Base-by-base conservation (phyloP, 2,888 invertebrate species). In the Lomographa bimaculata region DNA sequence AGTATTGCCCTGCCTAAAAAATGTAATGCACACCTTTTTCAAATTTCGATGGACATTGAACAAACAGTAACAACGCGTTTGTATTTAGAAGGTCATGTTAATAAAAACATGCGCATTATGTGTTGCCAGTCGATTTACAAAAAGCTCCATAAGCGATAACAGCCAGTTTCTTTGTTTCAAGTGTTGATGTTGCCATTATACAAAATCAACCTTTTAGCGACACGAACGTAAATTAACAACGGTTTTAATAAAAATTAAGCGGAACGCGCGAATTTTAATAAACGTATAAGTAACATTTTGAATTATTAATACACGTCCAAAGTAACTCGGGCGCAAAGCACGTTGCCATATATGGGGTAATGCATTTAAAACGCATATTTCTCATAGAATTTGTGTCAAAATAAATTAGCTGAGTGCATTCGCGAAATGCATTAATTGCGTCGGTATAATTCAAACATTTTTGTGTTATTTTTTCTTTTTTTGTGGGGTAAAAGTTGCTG, bases 211-310 rank as follows among this genome's bases (percentile, higher is more conserved):
- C 41, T 30, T 42, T 30, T 17, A 26, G 29, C 30, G 30, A 19
- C 12, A 30, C n/a, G 5, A 18, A 12, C 17, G 10, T 34, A 28
- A 28, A 33, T 26, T 9, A 27, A 20, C 16, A 7, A 17, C 3
- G 10, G 7, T n/a, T 29, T 26, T 7, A 18, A n/a, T n/a, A n/a
- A 35, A 35, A 35, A 41, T 5, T 6, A 40, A 29, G 12, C 33
- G 46, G 39, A 42, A 45, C 27, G 47, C 43, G 47, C 30, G 54
- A 41, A 47, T 51, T 54, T 51, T 42, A 21, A 44, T 36, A n/a
- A n/a, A n/a, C n/a, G n/a, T n/a, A n/a, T n/a, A n/a, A n/a, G 51
- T 49, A 33, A 48, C 58, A 54, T 57, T 60, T 60, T 60, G 41
- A 45, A 60, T 54, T 47, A 49, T 44, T 35, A 35, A 27, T 35